Evolutionary conservation across 2,797 vertebrate genomes (phyloP).

Genomic region (Numenius phaeopus): DNA sequence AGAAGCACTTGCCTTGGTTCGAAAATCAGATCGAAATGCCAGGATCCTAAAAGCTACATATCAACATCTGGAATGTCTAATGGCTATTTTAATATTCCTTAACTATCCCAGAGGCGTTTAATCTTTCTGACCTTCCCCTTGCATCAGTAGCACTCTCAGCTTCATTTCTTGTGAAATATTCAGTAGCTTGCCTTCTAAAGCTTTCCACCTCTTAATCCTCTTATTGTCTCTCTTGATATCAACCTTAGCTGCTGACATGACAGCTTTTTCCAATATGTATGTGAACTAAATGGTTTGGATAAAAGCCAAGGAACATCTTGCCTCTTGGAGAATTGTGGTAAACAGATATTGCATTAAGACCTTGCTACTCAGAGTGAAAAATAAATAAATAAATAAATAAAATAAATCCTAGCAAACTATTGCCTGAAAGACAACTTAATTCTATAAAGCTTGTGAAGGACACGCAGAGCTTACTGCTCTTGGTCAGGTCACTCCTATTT

Average conservation of each 20-base stretch:
- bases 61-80: conserved; percentile 2
- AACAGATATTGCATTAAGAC: conserved; percentile 53
- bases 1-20: accelerated
- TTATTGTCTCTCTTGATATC: conserved; percentile 62
- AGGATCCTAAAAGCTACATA: neutral
- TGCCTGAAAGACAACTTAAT: neutral
- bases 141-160: neutral
- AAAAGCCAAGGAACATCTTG: conserved; percentile 51
- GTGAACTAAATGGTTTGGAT: conserved; percentile 58
- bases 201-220: conserved; percentile 54
- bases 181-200: conserved; percentile 36
- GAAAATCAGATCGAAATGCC: neutral
- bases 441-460: neutral
- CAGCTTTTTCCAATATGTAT: conserved; percentile 61
- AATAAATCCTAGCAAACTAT: neutral
- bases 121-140: conserved; percentile 42
- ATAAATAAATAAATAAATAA: too few species aligned
- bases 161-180: conserved; percentile 51
- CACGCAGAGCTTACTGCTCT: neutral
- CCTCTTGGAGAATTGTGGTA: conserved; percentile 30
- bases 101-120: neutral
- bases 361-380: neutral
- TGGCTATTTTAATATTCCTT: conserved; percentile 16
- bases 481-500: neutral
- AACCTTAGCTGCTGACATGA: conserved; percentile 56